A percentile compares a stretch with the other conserved stretches of the same genome.
phyloP scores from a whole-genome alignment of 2,888 invertebrate species.

The Escarpia spicata region DNA sequence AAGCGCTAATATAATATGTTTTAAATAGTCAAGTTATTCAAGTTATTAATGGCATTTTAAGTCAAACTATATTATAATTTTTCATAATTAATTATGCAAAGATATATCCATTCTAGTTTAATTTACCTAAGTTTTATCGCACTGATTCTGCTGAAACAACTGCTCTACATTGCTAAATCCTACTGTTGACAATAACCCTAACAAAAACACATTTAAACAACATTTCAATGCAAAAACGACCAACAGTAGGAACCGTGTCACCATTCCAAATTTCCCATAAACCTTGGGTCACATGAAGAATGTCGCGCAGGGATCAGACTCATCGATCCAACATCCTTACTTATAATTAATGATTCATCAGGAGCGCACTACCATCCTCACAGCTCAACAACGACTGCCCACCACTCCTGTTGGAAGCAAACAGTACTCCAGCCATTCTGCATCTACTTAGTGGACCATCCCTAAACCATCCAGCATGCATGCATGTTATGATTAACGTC shows the following conservation, averaged over 20 bases:
- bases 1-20: too few species aligned
- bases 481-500: not conserved
- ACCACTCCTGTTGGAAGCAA: not conserved
- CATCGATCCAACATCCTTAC: not conserved
- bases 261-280: not conserved
- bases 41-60: too few species aligned
- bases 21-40: too few species aligned
- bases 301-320: not conserved
- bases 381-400: not conserved
- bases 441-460: not conserved
- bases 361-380: not conserved
- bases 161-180: not conserved
- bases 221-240: not conserved
- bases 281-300: not conserved
- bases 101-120: not conserved
- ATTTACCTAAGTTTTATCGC: not conserved
- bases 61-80: too few species aligned
- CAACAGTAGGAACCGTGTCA: not conserved
- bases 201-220: not conserved
- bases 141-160: not conserved
- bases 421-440: not conserved
- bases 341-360: not conserved
- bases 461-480: not conserved
- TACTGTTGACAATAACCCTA: not conserved
- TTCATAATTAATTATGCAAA: too few species aligned